phyloP scores from a whole-genome alignment of 2,113 vertebrate species.

The Pyrgilauda ruficollis region DNA sequence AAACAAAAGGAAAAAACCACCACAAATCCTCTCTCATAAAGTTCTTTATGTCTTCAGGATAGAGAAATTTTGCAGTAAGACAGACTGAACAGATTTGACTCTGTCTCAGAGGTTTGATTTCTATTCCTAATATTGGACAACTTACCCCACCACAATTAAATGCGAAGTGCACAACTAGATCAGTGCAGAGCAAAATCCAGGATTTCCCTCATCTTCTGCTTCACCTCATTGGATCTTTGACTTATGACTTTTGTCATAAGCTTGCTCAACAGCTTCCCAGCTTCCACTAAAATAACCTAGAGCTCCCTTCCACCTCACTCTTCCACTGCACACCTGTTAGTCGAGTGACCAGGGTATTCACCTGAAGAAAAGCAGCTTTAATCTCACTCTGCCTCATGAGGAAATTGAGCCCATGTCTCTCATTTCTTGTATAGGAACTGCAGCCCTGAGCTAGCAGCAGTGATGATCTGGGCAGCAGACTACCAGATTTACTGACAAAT shows the following conservation, averaged over 20 bases:
- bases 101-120: neutral
- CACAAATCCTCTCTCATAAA: neutral
- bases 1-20: accelerated
- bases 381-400: neutral
- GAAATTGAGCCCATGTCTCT: neutral
- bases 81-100: neutral
- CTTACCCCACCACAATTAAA: neutral
- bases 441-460: neutral
- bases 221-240: neutral
- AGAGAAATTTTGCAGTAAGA: neutral
- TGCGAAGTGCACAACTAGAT: neutral
- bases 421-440: neutral
- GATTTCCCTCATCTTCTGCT: neutral
- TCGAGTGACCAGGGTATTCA: neutral
- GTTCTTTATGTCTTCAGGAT: neutral
- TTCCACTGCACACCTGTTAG: neutral
- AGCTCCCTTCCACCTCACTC: neutral
- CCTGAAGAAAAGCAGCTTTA: neutral
- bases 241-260: neutral
- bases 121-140: accelerated
- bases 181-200: neutral
- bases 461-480: neutral
- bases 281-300: neutral
- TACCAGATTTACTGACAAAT: neutral
- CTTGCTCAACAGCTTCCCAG: neutral